Evolutionary conservation across 2,113 vertebrate genomes (phyloP).

Genomic region (Entomyzon cyanotis): DNA sequence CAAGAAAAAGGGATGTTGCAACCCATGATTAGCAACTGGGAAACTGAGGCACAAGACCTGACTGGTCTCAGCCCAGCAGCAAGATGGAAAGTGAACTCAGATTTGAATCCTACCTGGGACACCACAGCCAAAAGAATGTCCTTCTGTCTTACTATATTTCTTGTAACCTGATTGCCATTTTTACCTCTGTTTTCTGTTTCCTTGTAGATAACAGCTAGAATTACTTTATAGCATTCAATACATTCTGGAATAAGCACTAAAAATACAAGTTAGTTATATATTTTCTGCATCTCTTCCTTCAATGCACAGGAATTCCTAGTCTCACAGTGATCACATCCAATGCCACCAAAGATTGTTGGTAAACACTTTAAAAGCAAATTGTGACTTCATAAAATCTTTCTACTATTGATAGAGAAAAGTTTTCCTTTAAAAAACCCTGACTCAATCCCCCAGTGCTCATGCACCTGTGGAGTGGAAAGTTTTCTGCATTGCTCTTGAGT

Average conservation of each 20-base stretch:
- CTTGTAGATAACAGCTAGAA: background rate
- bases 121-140: background rate
- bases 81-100: background rate
- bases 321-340: background rate
- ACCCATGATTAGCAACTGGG: background rate
- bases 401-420: background rate
- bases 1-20: background rate
- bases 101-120: background rate
- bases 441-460: background rate
- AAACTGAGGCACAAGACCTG: background rate
- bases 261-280: background rate
- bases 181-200: background rate
- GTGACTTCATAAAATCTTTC: background rate
- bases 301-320: background rate
- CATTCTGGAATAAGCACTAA: background rate
- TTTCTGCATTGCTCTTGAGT: background rate
- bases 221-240: background rate
- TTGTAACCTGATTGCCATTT: background rate
- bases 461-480: constrained; percentile 1
- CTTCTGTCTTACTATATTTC: background rate
- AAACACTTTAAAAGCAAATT: background rate
- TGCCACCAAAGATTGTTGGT: background rate
- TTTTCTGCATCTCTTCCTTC: background rate
- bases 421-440: background rate
- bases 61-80: background rate